These are phyloP conservation scores for Mormyrus hasselquistii DNA, from an alignment of 2,797 vertebrate genomes.

Conservation along the genomic window DNA sequence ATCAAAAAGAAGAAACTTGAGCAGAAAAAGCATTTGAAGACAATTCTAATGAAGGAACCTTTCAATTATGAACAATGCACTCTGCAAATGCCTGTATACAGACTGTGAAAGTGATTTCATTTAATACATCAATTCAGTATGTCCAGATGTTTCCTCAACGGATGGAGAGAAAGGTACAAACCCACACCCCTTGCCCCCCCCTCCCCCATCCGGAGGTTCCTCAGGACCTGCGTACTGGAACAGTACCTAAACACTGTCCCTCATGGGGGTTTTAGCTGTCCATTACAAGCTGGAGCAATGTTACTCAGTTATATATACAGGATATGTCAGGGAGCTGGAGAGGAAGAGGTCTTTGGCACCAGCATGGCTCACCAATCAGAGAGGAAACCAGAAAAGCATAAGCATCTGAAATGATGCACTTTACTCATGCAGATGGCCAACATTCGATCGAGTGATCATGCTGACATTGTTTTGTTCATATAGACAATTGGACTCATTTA, in stretches of 20 bases:
- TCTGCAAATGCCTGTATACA: background rate
- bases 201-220: background rate
- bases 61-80: background rate
- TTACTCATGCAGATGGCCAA: background rate
- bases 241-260: background rate
- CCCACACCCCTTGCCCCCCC: constrained; percentile 27
- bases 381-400: background rate
- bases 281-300: constrained; percentile 21
- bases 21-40: background rate
- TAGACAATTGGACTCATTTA: background rate
- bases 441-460: background rate
- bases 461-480: background rate
- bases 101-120: background rate
- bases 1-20: background rate
- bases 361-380: constrained; percentile 47
- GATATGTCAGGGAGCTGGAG: constrained; percentile 49
- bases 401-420: background rate
- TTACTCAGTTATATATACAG: constrained; percentile 53
- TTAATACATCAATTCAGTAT: background rate
- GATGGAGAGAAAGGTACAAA: constrained; percentile 57
- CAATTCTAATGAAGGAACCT: background rate
- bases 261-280: background rate
- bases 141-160: constrained; percentile 68
- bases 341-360: constrained; percentile 41
- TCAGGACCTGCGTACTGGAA: background rate